Conservation (phyloP, 2,797 vertebrate species). For the Heliangelus exortis region DNA sequence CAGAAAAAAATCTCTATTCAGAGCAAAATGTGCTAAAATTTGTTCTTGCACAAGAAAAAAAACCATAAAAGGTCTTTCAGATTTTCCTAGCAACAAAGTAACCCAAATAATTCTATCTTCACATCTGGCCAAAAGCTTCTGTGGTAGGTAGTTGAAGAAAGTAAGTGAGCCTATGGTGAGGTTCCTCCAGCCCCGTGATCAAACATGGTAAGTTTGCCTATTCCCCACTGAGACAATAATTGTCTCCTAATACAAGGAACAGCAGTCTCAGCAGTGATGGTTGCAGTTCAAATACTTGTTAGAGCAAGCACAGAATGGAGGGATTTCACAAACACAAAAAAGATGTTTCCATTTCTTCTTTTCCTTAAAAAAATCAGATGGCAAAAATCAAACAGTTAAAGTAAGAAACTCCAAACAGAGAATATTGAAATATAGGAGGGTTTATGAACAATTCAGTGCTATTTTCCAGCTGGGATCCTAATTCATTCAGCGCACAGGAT, state of each 20-base stretch:
- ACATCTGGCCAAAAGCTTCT: background rate
- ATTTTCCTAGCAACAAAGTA: background rate
- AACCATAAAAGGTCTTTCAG: background rate
- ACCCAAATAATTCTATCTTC: background rate
- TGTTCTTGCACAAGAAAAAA: background rate
- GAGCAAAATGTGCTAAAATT: background rate
- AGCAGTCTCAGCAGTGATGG: slow-evolving; percentile 37
- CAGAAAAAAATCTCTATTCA: background rate
- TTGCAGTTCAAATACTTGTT: slow-evolving; percentile 46
- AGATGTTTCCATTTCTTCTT: background rate
- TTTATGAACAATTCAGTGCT: background rate
- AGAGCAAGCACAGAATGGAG: slow-evolving; percentile 14
- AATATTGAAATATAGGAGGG: background rate
- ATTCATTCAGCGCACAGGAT: background rate
- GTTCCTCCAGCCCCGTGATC: slow-evolving; percentile 8
- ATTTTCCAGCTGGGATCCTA: background rate
- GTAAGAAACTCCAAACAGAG: background rate
- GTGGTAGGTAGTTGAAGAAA: background rate
- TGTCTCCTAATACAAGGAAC: slow-evolving; percentile 2
- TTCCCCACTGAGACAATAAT: slow-evolving; percentile 41
- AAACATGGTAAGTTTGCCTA: background rate
- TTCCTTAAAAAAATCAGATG: slow-evolving; percentile 23
- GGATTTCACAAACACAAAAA: slow-evolving; percentile 22
- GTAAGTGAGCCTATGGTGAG: background rate
- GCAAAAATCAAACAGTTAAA: slow-evolving; percentile 23